Evolutionary conservation across 2,888 invertebrate species (phyloP).

Genomic region (Apotomis betuletana): DNA sequence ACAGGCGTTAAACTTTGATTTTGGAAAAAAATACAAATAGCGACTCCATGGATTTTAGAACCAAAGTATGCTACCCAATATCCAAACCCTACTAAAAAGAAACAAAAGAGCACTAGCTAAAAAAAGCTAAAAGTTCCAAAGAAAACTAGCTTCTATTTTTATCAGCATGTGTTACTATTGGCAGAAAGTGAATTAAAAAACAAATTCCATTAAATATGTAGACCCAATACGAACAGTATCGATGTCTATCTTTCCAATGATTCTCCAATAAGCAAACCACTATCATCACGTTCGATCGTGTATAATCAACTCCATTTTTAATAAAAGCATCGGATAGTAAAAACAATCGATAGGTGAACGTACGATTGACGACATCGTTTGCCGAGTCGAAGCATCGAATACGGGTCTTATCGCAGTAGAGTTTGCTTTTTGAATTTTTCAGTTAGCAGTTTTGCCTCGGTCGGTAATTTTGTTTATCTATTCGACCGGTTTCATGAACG

Average conservation of each 20-base stretch:
- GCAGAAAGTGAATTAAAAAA: not conserved
- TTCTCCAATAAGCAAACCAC: constrained; percentile 14
- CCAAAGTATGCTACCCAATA: too few species aligned
- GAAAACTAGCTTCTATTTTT: too few species aligned
- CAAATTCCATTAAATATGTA: constrained; percentile 4
- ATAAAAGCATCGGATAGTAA: constrained; percentile 30
- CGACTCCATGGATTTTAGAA: too few species aligned
- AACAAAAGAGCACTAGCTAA: too few species aligned
- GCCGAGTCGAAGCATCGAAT: constrained; percentile 38
- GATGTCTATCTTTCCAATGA: not conserved
- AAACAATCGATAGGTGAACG: constrained; percentile 44
- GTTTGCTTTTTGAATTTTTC: constrained; percentile 31
- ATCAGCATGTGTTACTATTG: too few species aligned
- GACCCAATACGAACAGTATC: constrained; percentile 2
- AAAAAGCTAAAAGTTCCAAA: too few species aligned
- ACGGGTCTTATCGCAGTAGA: constrained; percentile 38
- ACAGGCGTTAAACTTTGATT: too few species aligned
- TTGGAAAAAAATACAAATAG: too few species aligned
- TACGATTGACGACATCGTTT: constrained; percentile 42
- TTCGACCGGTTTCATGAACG: constrained; percentile 12
- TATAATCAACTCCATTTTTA: constrained; percentile 33
- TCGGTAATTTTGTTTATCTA: constrained; percentile 30
- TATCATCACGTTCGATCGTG: constrained; percentile 17
- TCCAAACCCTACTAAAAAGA: too few species aligned
- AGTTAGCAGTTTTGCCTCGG: constrained; percentile 27